phyloP scores from a whole-genome alignment of 2,888 invertebrate genomes.

The Scrobipalpa atriplicella region DNA sequence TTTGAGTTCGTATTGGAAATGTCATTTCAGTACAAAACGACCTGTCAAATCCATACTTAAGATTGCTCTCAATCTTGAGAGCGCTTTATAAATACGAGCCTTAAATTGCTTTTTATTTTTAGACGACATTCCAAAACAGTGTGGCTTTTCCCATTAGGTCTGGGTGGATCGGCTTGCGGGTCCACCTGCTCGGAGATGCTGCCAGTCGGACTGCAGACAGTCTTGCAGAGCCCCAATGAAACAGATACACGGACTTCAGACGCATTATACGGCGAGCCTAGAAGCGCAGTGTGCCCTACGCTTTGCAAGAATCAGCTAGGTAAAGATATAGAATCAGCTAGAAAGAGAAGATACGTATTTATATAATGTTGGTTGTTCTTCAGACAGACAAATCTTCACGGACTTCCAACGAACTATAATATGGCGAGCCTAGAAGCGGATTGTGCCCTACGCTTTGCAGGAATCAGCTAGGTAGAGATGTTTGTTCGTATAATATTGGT shows the following conservation, averaged over 20 bases:
- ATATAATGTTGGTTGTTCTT: too few species aligned
- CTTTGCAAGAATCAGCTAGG: conserved; percentile 84
- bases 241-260: conserved; percentile 39
- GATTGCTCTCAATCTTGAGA: too few species aligned
- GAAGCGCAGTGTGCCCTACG: conserved; percentile 81
- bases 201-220: conserved; percentile 70
- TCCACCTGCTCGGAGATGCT: conserved; percentile 74
- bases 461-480: too few species aligned
- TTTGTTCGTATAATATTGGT: too few species aligned
- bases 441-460: too few species aligned
- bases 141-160: conserved; percentile 51
- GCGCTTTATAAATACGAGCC: too few species aligned
- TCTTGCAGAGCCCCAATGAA: conserved; percentile 41
- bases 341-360: too few species aligned
- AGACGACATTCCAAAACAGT: not conserved
- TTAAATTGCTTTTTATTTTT: not conserved
- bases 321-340: conserved; percentile 34
- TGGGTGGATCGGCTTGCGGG: conserved; percentile 83
- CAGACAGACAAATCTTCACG: too few species aligned
- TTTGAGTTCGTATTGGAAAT: too few species aligned
- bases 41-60: too few species aligned
- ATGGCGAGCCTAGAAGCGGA: conserved; percentile 57
- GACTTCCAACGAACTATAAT: conserved; percentile 43
- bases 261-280: conserved; percentile 64
- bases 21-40: too few species aligned